These are phyloP conservation scores for Linyphia triangularis DNA, from an alignment of 2,888 invertebrate species.

Conservation along the genomic window DNA sequence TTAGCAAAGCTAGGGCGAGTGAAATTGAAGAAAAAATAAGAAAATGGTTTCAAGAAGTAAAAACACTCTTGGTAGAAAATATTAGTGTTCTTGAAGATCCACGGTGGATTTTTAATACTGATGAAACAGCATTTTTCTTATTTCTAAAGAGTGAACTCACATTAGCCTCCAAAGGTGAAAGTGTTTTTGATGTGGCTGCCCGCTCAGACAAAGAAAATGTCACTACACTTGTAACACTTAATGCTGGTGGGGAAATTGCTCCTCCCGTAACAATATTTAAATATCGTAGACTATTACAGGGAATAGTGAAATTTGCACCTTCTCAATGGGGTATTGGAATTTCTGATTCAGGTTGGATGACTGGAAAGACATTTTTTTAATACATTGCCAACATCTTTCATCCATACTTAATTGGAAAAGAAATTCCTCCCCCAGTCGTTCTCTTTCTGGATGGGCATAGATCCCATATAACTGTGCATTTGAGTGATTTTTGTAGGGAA, in stretches of 20 bases:
- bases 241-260: not conserved
- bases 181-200: no score
- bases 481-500: not conserved
- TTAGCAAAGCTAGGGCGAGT: not conserved
- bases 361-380: conserved; percentile 3
- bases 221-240: not conserved
- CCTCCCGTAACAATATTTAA: not conserved
- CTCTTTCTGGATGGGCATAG: conserved; percentile 13
- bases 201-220: not conserved
- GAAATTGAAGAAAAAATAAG: not conserved
- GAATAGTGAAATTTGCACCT: not conserved
- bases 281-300: not conserved
- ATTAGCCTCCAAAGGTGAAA: no score
- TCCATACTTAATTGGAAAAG: not conserved
- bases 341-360: not conserved
- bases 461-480: not conserved
- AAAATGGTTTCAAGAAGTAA: conserved; percentile 1
- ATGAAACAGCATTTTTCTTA: not conserved
- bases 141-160: not conserved
- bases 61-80: not conserved
- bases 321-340: not conserved
- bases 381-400: conserved; percentile 1
- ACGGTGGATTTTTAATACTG: not conserved
- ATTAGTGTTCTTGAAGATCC: not conserved
- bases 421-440: not conserved